Conservation (phyloP, 2,797 vertebrate species). For the Danio jaintianensis region DNA sequence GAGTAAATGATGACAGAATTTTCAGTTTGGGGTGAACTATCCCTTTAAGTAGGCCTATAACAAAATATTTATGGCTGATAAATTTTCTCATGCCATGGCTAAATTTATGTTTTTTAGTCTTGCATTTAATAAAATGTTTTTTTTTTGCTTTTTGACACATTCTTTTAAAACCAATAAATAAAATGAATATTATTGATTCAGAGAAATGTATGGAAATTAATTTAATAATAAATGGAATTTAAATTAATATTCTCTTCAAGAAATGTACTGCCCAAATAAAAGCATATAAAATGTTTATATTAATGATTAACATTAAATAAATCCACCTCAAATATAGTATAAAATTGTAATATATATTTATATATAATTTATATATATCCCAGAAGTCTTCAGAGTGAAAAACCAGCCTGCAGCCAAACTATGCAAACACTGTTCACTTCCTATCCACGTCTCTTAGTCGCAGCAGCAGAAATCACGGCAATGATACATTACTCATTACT, state of each 20-base stretch:
- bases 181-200: too few relatives aligned
- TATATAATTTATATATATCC: not conserved
- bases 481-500: slow-evolving; percentile 46
- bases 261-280: not conserved
- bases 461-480: slow-evolving; percentile 18
- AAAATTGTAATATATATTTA: not conserved
- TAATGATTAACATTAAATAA: slow-evolving; percentile 10
- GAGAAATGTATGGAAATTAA: too few relatives aligned
- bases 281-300: not conserved
- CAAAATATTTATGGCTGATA: too few relatives aligned
- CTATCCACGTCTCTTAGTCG: slow-evolving; percentile 27
- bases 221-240: too few relatives aligned
- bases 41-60: too few relatives aligned
- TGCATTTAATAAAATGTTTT: too few relatives aligned
- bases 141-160: too few relatives aligned
- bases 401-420: slow-evolving; percentile 75
- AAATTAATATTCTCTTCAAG: not conserved
- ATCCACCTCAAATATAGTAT: not conserved
- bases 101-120: too few relatives aligned
- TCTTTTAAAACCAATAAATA: too few relatives aligned
- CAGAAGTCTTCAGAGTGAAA: slow-evolving; percentile 83
- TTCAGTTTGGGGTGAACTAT: too few relatives aligned
- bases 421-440: slow-evolving; percentile 42
- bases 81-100: too few relatives aligned
- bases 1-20: too few relatives aligned